phyloP scores from a whole-genome alignment of 2,113 vertebrate species.

The Istiophorus platypterus region DNA sequence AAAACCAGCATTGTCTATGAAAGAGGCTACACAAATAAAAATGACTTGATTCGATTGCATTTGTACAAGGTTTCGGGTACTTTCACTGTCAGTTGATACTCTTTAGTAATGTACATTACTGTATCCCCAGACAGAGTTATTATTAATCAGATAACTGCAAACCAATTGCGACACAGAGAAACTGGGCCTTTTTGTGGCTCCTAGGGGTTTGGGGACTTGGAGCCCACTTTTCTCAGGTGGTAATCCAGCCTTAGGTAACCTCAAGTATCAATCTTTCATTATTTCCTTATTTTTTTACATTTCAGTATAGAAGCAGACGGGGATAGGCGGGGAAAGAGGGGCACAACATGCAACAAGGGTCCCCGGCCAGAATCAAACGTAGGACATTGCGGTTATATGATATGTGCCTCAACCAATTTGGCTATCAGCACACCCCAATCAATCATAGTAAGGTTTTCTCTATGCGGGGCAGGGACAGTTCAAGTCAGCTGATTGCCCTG shows the following conservation, averaged over 20 bases:
- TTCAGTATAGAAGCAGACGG: neutral
- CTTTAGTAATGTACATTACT: neutral
- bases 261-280: no score
- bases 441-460: neutral
- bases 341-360: neutral
- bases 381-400: neutral
- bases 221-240: no score
- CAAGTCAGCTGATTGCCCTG: neutral
- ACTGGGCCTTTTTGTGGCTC: no score
- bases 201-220: no score
- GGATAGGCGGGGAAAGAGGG: neutral
- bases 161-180: no score
- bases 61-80: neutral
- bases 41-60: neutral
- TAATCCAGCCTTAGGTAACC: no score
- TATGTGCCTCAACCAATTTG: neutral
- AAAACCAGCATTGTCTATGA: neutral
- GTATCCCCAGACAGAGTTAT: neutral
- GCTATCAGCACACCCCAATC: neutral
- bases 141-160: neutral
- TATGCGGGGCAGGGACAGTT: neutral
- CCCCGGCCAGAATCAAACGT: neutral
- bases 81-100: neutral
- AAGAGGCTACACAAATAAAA: neutral
- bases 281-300: neutral